phyloP scores from a whole-genome alignment of 1,140 invertebrate genomes.

The Matsumurasca onukii region DNA sequence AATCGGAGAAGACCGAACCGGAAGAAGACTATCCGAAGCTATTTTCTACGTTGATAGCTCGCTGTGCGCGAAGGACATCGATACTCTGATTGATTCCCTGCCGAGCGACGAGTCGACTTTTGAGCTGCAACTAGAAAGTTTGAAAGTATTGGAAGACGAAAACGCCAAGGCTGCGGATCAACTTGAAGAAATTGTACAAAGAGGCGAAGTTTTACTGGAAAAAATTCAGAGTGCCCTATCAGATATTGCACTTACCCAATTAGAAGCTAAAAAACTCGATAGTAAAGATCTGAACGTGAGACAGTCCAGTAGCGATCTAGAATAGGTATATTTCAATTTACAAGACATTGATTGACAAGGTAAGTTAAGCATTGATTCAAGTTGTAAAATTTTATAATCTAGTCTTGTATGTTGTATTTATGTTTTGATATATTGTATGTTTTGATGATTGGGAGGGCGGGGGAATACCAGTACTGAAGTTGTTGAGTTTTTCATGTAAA shows the following conservation, averaged over 20 bases:
- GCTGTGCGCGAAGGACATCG: slow-evolving; percentile 97
- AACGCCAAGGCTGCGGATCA: slow-evolving; percentile 85
- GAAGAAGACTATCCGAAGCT: slow-evolving; percentile 71
- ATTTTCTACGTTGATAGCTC: slow-evolving; percentile 73
- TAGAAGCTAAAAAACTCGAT: slow-evolving; percentile 57
- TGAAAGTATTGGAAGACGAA: slow-evolving; percentile 81
- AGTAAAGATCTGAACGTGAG: not conserved
- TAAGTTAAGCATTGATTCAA: too few relatives aligned
- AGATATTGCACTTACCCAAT: slow-evolving; percentile 89
- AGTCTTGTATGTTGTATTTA: too few relatives aligned
- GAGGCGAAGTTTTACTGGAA: slow-evolving; percentile 83
- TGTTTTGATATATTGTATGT: too few relatives aligned
- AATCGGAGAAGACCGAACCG: slow-evolving; percentile 59
- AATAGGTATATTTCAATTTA: too few relatives aligned
- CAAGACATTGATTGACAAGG: too few relatives aligned
- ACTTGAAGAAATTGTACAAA: slow-evolving; percentile 69
- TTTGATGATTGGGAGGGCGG: too few relatives aligned
- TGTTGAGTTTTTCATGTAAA: too few relatives aligned
- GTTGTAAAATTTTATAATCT: too few relatives aligned
- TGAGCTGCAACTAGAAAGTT: slow-evolving; percentile 88
- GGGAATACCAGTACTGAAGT: too few relatives aligned
- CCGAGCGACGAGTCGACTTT: slow-evolving; percentile 94
- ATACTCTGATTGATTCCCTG: slow-evolving; percentile 93
- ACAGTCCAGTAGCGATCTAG: too few relatives aligned
- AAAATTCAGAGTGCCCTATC: slow-evolving; percentile 87